Conservation (phyloP, 2,113 vertebrate species). For the Xyliphius kryptos region DNA sequence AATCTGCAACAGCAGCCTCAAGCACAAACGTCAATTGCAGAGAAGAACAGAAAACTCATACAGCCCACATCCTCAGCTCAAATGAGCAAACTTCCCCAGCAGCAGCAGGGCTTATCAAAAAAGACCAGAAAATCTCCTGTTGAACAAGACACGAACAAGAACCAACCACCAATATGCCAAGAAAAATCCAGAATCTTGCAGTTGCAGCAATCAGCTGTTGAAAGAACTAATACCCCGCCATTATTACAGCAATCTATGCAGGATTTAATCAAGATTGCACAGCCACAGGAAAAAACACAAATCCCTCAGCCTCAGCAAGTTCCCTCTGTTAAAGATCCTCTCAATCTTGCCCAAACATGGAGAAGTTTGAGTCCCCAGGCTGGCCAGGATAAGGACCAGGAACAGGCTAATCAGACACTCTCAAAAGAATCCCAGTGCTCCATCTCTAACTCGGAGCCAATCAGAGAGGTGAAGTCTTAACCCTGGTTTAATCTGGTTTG, state of each 20-base stretch:
- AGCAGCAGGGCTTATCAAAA: constrained; percentile 12
- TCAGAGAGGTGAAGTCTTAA: constrained; percentile 76
- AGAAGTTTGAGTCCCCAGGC: no score
- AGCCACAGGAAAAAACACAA: constrained; percentile 25
- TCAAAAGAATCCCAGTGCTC: constrained; percentile 16
- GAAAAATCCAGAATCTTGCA: constrained; percentile 26
- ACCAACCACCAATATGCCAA: neutral
- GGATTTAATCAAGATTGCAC: constrained; percentile 51
- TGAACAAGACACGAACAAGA: constrained; percentile 29
- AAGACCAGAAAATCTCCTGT: constrained; percentile 12
- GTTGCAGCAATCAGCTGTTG: constrained; percentile 2
- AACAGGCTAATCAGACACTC: constrained; percentile 39
- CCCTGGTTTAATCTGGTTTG: neutral
- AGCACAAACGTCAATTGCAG: constrained; percentile 51
- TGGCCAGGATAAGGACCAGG: constrained; percentile 48
- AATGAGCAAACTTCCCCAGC: constrained; percentile 41
- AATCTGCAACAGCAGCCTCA: constrained; percentile 64
- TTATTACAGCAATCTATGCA: constrained; percentile 26
- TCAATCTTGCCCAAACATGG: no score
- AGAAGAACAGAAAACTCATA: constrained; percentile 37
- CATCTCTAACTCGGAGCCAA: constrained; percentile 55
- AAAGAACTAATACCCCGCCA: constrained; percentile 27
- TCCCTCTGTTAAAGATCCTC: no score
- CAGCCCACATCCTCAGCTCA: no score
- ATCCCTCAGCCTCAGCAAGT: constrained; percentile 22